These are phyloP conservation scores for Lepisosteus osseus DNA, from an alignment of 2,113 vertebrate genomes.

Conservation along the genomic window DNA sequence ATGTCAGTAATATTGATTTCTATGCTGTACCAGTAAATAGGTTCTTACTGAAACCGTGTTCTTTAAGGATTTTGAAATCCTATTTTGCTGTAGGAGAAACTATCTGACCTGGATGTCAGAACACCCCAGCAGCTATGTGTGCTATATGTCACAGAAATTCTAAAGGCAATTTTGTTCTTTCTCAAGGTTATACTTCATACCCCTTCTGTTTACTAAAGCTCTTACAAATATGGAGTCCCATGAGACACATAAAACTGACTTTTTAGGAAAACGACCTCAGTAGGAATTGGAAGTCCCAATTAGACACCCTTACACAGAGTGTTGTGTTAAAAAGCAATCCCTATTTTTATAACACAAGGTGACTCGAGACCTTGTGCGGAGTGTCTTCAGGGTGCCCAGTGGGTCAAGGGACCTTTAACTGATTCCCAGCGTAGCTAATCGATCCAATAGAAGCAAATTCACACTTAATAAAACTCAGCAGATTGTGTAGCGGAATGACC, in stretches of 20 bases:
- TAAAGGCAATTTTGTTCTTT: no score
- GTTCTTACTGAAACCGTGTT: no score
- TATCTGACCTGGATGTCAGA: no score
- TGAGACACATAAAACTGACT: conserved; percentile 40
- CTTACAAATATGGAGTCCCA: conserved; percentile 21
- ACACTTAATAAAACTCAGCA: conserved; percentile 61
- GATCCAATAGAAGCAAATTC: conserved; percentile 45
- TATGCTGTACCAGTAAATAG: no score
- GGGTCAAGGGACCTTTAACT: conserved; percentile 38
- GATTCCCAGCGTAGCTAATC: conserved; percentile 19
- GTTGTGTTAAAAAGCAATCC: conserved; percentile 59
- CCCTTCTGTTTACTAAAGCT: background rate
- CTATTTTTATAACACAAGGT: conserved; percentile 44
- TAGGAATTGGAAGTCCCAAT: conserved; percentile 43
- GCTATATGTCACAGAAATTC: no score
- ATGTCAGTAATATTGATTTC: no score
- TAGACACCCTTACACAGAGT: conserved; percentile 51
- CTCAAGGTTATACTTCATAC: no score
- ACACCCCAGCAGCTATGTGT: no score
- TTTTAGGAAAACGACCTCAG: conserved; percentile 36
- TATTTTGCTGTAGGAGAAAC: no score
- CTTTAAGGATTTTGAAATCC: no score
- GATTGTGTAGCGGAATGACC: conserved; percentile 66
- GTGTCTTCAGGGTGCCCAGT: conserved; percentile 40
- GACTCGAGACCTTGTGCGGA: background rate